phyloP scores from a whole-genome alignment of 1,140 invertebrate species.

The Anastatus disparis region DNA sequence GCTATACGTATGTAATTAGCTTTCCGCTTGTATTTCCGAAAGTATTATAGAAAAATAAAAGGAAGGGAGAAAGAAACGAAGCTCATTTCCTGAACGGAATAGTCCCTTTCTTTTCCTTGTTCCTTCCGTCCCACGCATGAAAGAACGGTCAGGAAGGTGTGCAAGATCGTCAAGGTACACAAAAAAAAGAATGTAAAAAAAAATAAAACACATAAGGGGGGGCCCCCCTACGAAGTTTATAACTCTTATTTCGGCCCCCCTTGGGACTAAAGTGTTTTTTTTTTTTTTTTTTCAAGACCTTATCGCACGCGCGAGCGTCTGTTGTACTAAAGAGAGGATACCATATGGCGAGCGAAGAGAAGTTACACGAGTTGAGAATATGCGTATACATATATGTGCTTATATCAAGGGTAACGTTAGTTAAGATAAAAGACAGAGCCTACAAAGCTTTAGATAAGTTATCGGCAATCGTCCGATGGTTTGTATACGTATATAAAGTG shows the following conservation, averaged over 20 bases:
- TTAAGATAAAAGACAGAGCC: constrained; percentile 45
- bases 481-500: neutral
- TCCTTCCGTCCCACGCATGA: constrained; percentile 55
- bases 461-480: constrained; percentile 26
- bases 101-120: constrained; percentile 56
- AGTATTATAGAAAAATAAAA: too few relatives aligned
- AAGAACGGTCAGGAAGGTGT: constrained; percentile 50
- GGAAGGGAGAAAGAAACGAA: constrained; percentile 16
- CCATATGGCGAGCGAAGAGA: constrained; percentile 58
- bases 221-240: constrained; percentile 64
- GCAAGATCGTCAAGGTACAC: constrained; percentile 44
- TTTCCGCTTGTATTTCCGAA: constrained; percentile 59
- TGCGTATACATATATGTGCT: too few relatives aligned
- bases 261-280: constrained; percentile 46
- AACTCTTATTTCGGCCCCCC: too few relatives aligned
- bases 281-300: too few relatives aligned
- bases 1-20: constrained; percentile 54
- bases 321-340: constrained; percentile 25
- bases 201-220: neutral
- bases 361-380: neutral
- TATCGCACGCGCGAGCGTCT: constrained; percentile 46
- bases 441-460: constrained; percentile 46
- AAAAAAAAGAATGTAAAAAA: neutral
- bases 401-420: too few relatives aligned
- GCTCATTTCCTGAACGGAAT: too few relatives aligned